A percentile compares a stretch with the other conserved stretches of the same genome.
Conservation (phyloP, 1,140 invertebrate genomes). For the Pseudobourletiella spinata region DNA sequence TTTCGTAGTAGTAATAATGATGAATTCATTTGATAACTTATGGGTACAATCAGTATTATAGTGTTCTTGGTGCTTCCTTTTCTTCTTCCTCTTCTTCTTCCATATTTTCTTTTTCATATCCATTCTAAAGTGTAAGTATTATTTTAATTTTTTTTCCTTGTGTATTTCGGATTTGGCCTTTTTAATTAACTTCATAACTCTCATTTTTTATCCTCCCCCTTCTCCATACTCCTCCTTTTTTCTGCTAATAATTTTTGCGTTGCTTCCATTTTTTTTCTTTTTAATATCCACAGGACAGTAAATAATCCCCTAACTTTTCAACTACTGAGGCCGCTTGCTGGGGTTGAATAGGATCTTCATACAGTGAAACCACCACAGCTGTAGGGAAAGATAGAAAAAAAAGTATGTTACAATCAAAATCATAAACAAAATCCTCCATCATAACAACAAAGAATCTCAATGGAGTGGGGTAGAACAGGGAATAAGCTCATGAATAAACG, state of each 20-base stretch:
- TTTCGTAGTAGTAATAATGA: neutral
- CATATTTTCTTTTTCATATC: no score
- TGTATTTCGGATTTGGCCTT: neutral
- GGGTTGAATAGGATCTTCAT: constrained; percentile 88
- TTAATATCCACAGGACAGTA: constrained; percentile 87
- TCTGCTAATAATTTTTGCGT: neutral
- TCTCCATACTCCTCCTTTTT: neutral
- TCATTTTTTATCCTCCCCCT: neutral
- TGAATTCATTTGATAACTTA: neutral
- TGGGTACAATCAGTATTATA: neutral
- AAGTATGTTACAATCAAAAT: neutral
- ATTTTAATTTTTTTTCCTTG: neutral
- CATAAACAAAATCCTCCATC: no score
- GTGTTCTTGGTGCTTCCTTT: neutral
- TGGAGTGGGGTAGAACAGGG: no score
- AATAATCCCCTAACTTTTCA: constrained; percentile 91
- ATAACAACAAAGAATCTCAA: neutral
- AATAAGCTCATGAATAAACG: neutral
- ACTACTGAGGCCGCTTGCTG: constrained; percentile 88
- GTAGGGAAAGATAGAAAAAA: no score
- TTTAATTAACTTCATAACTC: neutral
- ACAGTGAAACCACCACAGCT: constrained; percentile 84
- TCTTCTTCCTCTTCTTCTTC: no score
- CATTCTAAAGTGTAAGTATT: neutral
- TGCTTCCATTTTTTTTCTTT: constrained; percentile 7